Conservation (phyloP, 2,797 vertebrate genomes). For the Sebastes iracundus region DNA sequence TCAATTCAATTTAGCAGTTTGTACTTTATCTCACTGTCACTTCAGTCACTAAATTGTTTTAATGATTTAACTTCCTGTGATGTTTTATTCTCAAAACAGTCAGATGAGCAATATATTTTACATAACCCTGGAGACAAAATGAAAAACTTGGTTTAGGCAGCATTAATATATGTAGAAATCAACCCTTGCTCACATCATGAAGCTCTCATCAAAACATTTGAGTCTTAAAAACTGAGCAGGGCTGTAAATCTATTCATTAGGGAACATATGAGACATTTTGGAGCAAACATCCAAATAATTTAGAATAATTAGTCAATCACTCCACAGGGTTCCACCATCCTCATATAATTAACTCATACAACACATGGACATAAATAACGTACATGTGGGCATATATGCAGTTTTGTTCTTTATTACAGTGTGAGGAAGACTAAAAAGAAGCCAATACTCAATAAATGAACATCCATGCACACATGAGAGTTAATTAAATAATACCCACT, state of each 20-base stretch:
- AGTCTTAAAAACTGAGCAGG: neutral
- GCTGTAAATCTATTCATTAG: neutral
- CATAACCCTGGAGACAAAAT: slow-evolving; percentile 4
- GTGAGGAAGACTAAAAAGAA: neutral
- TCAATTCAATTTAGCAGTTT: neutral
- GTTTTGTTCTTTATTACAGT: neutral
- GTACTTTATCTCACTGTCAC: neutral
- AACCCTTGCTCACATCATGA: neutral
- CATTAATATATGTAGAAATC: neutral
- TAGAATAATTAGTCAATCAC: neutral
- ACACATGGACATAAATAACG: neutral
- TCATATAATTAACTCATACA: neutral
- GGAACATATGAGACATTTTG: neutral
- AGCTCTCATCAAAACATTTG: neutral
- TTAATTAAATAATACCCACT: neutral
- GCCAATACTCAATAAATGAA: neutral
- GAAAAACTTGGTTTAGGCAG: neutral
- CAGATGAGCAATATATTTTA: neutral
- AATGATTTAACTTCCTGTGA: neutral
- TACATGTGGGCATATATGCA: neutral
- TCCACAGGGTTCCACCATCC: neutral
- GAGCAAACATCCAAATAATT: slow-evolving; percentile 6
- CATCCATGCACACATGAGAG: neutral
- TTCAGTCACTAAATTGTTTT: neutral
- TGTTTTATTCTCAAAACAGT: neutral